Evolutionary conservation across 2,797 vertebrate species (phyloP).

Genomic region (Alauda arvensis): DNA sequence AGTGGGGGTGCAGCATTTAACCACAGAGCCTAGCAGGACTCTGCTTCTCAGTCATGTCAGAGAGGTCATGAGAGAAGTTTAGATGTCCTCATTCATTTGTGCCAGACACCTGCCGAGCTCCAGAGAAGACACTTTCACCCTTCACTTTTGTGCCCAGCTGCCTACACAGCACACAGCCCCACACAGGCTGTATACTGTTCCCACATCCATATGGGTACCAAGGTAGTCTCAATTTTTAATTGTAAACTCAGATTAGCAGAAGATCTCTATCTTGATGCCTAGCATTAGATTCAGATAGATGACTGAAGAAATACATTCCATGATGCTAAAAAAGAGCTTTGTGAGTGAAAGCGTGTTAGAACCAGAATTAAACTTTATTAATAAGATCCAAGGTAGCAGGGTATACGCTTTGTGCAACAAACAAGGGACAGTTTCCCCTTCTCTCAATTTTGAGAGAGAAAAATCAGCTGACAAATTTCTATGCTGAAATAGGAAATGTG

Average conservation of each 20-base stretch:
- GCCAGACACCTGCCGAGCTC: background rate
- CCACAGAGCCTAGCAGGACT: background rate
- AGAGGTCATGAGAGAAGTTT: background rate
- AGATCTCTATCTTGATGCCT: background rate
- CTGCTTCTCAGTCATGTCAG: background rate
- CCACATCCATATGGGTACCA: background rate
- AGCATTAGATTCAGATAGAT: background rate
- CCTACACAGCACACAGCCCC: rapidly evolving
- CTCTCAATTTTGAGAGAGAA: background rate
- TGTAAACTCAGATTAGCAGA: background rate
- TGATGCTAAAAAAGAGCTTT: background rate
- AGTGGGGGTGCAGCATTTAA: background rate
- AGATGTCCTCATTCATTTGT: background rate
- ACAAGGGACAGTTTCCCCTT: background rate
- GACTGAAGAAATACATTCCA: background rate
- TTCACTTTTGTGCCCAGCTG: background rate
- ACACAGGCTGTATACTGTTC: background rate
- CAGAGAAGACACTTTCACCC: background rate
- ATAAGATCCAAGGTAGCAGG: background rate
- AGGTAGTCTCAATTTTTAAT: background rate
- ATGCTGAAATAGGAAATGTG: background rate
- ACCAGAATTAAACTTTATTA: background rate
- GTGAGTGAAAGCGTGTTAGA: background rate
- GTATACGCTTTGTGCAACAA: background rate
- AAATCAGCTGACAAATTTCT: background rate